These are phyloP conservation scores for Drosophila lacertosa DNA, from an alignment of 1,140 invertebrate genomes.

Conservation along the genomic window DNA sequence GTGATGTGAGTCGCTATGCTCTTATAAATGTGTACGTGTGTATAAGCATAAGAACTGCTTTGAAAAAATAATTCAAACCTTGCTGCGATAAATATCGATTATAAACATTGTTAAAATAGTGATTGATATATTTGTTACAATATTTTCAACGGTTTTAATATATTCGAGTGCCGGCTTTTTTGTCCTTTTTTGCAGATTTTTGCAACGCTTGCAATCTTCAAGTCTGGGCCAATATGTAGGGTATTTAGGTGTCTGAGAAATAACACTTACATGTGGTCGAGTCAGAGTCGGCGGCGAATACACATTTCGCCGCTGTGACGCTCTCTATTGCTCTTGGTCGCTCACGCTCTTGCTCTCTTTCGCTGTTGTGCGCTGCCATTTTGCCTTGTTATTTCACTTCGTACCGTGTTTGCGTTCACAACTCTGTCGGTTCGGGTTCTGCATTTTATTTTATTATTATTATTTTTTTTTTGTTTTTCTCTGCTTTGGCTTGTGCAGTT, in stretches of 20 bases:
- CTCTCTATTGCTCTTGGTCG: conserved; percentile 48
- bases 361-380: conserved; percentile 52
- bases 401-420: conserved; percentile 81
- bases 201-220: not conserved
- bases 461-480: conserved; percentile 77
- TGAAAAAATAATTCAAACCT: not conserved
- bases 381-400: conserved; percentile 78
- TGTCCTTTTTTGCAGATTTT: not conserved
- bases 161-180: too few species aligned
- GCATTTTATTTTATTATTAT: conserved; percentile 82
- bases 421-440: conserved; percentile 78
- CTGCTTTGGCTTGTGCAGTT: conserved; percentile 67
- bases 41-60: not conserved
- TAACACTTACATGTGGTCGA: conserved; percentile 38
- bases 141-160: not conserved
- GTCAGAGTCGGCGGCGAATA: conserved; percentile 49
- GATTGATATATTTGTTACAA: not conserved
- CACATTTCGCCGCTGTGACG: conserved; percentile 49
- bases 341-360: conserved; percentile 61
- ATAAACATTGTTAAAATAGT: not conserved
- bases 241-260: conserved; percentile 36
- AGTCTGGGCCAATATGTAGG: conserved; percentile 13
- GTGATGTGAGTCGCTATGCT: not conserved
- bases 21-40: not conserved
- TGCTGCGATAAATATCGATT: not conserved